A percentile compares a stretch with the other conserved stretches of the same genome.
Evolutionary conservation across 2,113 vertebrate genomes (phyloP).

Genomic region (Tapirus terrestris): DNA sequence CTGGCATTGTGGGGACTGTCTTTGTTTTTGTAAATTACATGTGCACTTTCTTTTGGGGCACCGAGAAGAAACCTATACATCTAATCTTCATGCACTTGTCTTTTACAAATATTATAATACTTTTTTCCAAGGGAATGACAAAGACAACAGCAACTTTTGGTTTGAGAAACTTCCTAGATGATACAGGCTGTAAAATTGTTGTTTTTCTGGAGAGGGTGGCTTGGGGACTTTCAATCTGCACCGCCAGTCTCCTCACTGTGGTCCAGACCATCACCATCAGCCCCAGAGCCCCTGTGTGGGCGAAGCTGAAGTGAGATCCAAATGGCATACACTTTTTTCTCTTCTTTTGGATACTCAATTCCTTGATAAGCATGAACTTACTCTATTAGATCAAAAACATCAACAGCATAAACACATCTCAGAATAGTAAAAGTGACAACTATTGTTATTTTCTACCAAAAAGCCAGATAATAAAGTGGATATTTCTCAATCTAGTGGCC

Average conservation of each 20-base stretch:
- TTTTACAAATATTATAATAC: neutral
- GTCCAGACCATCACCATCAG: neutral
- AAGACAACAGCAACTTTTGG: neutral
- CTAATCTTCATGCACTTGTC: neutral
- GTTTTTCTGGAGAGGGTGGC: neutral
- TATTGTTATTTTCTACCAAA: neutral
- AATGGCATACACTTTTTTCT: neutral
- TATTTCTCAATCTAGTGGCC: neutral
- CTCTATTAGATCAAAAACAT: neutral
- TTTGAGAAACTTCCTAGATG: neutral
- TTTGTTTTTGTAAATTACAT: neutral
- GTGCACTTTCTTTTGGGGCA: neutral
- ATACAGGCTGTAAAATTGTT: neutral
- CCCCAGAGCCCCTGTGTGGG: neutral
- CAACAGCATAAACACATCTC: neutral
- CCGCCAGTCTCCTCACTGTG: neutral
- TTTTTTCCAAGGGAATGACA: neutral
- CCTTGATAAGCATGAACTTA: neutral
- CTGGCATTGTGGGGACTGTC: neutral
- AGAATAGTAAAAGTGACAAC: rapidly evolving
- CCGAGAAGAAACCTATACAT: neutral
- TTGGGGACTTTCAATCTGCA: neutral
- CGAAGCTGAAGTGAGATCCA: neutral
- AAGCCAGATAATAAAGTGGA: neutral
- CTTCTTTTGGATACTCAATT: neutral